These are phyloP conservation scores for Melipona beecheii DNA, from an alignment of 2,888 invertebrate genomes.

Conservation along the genomic window DNA sequence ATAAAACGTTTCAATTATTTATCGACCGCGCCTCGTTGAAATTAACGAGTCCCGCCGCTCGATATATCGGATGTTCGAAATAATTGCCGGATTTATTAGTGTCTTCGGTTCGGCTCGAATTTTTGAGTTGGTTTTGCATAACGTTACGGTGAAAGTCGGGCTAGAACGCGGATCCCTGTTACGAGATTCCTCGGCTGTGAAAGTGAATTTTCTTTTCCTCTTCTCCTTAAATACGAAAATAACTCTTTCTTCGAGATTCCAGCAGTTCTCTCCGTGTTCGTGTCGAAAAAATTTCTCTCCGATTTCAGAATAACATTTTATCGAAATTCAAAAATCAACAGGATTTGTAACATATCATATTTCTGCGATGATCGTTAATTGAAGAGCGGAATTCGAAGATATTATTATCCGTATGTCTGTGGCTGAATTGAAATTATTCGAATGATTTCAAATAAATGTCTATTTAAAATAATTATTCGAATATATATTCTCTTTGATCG, in stretches of 20 bases:
- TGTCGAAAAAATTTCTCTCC: too few relatives aligned
- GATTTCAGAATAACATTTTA: too few relatives aligned
- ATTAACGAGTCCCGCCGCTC: background rate
- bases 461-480: too few relatives aligned
- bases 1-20: slow-evolving; percentile 7
- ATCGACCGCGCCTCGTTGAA: background rate
- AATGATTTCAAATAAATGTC: too few relatives aligned
- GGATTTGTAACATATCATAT: too few relatives aligned
- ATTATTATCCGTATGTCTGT: too few relatives aligned
- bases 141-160: slow-evolving; percentile 43
- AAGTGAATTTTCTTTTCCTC: slow-evolving; percentile 36
- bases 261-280: background rate
- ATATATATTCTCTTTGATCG: too few relatives aligned
- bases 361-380: too few relatives aligned
- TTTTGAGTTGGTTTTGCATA: slow-evolving; percentile 38
- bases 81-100: background rate
- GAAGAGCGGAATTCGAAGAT: too few relatives aligned
- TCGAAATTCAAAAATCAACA: too few relatives aligned
- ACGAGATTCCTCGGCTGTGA: slow-evolving; percentile 38
- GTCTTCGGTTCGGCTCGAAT: slow-evolving; percentile 14
- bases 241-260: background rate
- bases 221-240: background rate
- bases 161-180: slow-evolving; percentile 22
- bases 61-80: slow-evolving; percentile 7
- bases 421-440: too few relatives aligned